phyloP scores from a whole-genome alignment of 2,113 vertebrate species.

The Microtus montanus region DNA sequence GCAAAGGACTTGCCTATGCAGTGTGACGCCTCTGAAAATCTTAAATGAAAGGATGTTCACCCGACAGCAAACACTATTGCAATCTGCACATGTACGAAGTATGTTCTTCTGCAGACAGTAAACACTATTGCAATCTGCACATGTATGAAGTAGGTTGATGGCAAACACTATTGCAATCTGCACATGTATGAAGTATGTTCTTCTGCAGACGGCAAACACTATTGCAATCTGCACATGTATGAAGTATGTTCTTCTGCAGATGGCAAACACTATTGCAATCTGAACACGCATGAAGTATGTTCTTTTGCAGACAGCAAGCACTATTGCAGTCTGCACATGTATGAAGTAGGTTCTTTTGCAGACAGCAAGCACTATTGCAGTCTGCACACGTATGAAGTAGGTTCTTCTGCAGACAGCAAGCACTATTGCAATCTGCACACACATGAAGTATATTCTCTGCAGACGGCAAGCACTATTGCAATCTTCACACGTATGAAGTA shows the following conservation, averaged over 20 bases:
- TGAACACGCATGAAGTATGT: conserved; percentile 56
- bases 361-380: no score
- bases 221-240: conserved; percentile 37
- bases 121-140: conserved; percentile 39
- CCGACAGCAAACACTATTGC: neutral
- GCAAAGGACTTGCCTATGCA: conserved; percentile 6
- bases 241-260: neutral
- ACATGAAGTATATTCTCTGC: no score
- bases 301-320: no score
- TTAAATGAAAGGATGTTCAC: conserved; percentile 34
- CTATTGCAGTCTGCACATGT: conserved; percentile 43
- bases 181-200: conserved; percentile 40
- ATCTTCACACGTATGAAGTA: no score
- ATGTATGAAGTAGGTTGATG: conserved; percentile 40
- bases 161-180: conserved; percentile 14
- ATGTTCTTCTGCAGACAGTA: neutral
- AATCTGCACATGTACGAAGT: conserved; percentile 60
- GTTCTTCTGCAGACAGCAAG: no score
- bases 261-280: neutral
- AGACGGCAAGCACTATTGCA: no score
- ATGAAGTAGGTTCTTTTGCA: neutral
- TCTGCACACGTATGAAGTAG: no score
- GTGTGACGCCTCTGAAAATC: conserved; percentile 59
- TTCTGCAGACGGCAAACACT: conserved; percentile 8
- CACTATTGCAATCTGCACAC: no score